Evolutionary conservation across 2,888 invertebrate species (phyloP).

Genomic region (Drosophila percnosoma): DNA sequence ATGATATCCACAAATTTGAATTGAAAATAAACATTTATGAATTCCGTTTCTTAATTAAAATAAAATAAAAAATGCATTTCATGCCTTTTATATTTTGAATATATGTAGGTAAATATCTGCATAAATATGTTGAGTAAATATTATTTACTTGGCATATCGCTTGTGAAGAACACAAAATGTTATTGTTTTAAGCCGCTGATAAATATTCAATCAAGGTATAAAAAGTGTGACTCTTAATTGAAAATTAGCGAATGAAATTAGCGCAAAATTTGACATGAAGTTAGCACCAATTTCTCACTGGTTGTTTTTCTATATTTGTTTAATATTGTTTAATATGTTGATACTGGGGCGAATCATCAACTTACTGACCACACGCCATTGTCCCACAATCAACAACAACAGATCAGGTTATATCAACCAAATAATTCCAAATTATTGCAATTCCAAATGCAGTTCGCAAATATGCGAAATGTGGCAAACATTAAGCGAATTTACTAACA

Average conservation of each 20-base stretch:
- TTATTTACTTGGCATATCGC: neutral
- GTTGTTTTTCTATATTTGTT: constrained; percentile 9
- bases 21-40: neutral
- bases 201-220: constrained; percentile 35
- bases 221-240: constrained; percentile 48
- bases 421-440: neutral
- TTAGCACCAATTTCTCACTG: constrained; percentile 58
- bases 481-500: constrained; percentile 1
- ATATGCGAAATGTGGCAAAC: constrained; percentile 8
- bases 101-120: neutral
- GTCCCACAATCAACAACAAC: constrained; percentile 37
- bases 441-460: neutral
- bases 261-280: constrained; percentile 51
- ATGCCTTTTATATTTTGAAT: neutral
- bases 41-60: neutral
- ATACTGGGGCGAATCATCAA: constrained; percentile 43
- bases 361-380: constrained; percentile 59
- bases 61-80: neutral
- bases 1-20: neutral
- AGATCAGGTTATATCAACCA: neutral
- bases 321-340: constrained; percentile 13
- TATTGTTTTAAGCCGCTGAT: constrained; percentile 24
- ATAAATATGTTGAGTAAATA: neutral
- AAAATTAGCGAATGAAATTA: constrained; percentile 71
- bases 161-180: neutral